Base-by-base conservation (phyloP, 1,140 invertebrate genomes). In the Drosophila novamexicana region DNA sequence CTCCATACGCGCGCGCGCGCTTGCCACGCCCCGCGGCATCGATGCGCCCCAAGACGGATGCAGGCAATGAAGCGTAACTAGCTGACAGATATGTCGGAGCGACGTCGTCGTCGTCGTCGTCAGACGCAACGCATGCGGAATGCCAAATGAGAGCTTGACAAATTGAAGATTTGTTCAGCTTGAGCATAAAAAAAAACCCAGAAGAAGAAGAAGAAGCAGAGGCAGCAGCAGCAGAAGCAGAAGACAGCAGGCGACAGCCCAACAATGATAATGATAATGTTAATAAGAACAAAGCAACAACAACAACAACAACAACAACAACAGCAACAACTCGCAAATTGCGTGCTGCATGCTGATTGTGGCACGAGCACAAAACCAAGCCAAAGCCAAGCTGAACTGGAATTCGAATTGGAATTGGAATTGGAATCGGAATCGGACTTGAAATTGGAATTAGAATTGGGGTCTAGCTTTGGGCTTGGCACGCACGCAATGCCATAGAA, bases 241-340 rank as follows among this genome's bases (percentile, higher is more conserved):
- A 40, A 40, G 39, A 40, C 39, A 40, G 39, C 64, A 44, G 44
- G 54, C 67, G 62, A 77, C 77, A 61, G 74, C 44, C 42, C 47
- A 63, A 62, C 65, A 72, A 81, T 81, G 79, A 77, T 76, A 78
- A 80, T 88, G 40, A 49, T 76, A 83, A 89, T 86, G 83, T 72
- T 88, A 88, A 86, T 86, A 72, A 73, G 76, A 77, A 68, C 54
- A 62, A 68, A 68, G 58, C 61, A 75, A 22, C 12, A 69, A 42
- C 39, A 49, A 67, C 22, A 22, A 22, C 22, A 22, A 22, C 22
- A 22, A 3, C 22, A 18, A 18, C 22, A 22, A 22, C 22, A 22
- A 22, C 22, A 22, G 0, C 22, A 18, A 18, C 39, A 49, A 67
- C 22, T 39, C n/a, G 52, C 44, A 50, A 39, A 29, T 16, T 67